A percentile compares a stretch with the other conserved stretches of the same genome.
These are phyloP conservation scores for Hymenopus coronatus DNA, from an alignment of 2,888 invertebrate species.

Conservation along the genomic window DNA sequence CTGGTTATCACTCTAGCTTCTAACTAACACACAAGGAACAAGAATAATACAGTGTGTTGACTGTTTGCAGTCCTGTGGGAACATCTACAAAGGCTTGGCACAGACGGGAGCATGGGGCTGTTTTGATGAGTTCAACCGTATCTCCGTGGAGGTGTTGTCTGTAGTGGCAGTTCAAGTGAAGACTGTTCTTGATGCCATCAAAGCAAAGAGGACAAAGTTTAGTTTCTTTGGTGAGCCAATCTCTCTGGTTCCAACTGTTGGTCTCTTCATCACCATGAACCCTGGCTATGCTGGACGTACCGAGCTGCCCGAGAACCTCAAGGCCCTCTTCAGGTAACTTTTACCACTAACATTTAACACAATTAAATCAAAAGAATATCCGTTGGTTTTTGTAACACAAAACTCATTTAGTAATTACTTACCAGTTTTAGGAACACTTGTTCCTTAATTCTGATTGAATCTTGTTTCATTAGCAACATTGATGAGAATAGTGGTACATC, in stretches of 20 bases:
- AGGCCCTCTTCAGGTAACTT: slow-evolving; percentile 54
- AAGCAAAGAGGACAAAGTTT: slow-evolving; percentile 73
- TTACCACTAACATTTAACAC: too few species aligned
- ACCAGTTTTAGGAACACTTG: too few species aligned
- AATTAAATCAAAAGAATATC: too few species aligned
- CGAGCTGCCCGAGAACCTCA: slow-evolving; percentile 79
- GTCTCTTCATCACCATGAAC: slow-evolving; percentile 96
- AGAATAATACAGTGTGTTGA: neutral
- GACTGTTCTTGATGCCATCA: slow-evolving; percentile 81
- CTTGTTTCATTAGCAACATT: too few species aligned
- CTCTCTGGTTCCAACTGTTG: slow-evolving; percentile 69
- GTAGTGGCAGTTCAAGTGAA: slow-evolving; percentile 95
- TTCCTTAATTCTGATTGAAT: too few species aligned
- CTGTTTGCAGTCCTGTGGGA: slow-evolving; percentile 69
- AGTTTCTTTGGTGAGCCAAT: slow-evolving; percentile 84
- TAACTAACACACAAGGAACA: too few species aligned
- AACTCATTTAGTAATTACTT: too few species aligned
- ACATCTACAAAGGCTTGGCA: slow-evolving; percentile 92
- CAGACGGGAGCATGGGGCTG: slow-evolving; percentile 97
- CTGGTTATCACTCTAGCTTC: too few species aligned
- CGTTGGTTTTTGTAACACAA: too few species aligned
- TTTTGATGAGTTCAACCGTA: slow-evolving; percentile 95
- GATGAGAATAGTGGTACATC: too few species aligned
- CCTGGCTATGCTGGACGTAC: slow-evolving; percentile 93
- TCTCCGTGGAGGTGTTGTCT: slow-evolving; percentile 90